Conservation (phyloP, 2,888 invertebrate genomes). For the Nezara viridula region DNA sequence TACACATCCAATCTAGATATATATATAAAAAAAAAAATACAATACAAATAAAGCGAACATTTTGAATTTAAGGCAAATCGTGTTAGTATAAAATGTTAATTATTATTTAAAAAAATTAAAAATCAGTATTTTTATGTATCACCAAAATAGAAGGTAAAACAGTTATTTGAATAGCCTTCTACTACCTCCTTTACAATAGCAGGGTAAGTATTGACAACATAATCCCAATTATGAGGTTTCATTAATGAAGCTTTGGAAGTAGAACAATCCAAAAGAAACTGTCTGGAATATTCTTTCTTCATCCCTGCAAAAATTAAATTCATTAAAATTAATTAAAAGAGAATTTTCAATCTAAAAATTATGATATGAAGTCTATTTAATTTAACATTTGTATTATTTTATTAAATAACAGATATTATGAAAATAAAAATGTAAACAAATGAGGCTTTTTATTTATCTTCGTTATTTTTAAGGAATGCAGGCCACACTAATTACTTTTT, state of each 20-base stretch:
- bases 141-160: neutral
- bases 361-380: no score
- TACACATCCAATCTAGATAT: neutral
- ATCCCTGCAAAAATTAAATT: slow-evolving; percentile 53
- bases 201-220: slow-evolving; percentile 65
- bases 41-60: neutral
- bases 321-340: neutral
- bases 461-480: no score
- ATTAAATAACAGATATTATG: no score
- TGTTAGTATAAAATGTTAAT: neutral
- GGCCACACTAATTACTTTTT: no score
- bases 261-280: slow-evolving; percentile 74
- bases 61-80: neutral
- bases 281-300: slow-evolving; percentile 70
- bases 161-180: neutral
- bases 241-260: slow-evolving; percentile 69
- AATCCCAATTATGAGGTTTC: slow-evolving; percentile 66
- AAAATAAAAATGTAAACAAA: no score
- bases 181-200: slow-evolving; percentile 67
- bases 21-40: neutral
- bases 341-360: neutral
- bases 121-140: slow-evolving; percentile 14
- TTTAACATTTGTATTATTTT: no score
- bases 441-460: no score
- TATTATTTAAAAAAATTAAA: neutral